A percentile compares a stretch with the other conserved stretches of the same genome.
These are phyloP conservation scores for Troglohyphantes excavatus DNA, from an alignment of 2,888 invertebrate genomes.

Conservation along the genomic window DNA sequence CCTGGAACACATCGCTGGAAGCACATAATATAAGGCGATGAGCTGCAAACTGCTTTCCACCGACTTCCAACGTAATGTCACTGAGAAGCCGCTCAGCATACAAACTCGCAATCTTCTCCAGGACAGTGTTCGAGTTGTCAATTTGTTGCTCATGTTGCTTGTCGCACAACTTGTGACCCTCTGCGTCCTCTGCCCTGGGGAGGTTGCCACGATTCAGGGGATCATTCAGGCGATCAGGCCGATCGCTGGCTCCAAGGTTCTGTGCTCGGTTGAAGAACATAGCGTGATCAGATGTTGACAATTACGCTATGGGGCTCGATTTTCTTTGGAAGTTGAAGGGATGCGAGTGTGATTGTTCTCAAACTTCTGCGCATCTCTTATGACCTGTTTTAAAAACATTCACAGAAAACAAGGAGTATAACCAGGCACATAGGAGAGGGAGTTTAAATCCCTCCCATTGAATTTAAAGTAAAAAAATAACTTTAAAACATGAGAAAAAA, in stretches of 20 bases:
- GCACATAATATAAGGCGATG: conserved; percentile 96
- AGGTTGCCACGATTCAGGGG: conserved; percentile 7
- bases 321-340: not conserved
- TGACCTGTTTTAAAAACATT: too few species aligned
- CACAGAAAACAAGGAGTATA: too few species aligned
- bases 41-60: conserved; percentile 90
- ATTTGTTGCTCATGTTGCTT: conserved; percentile 85
- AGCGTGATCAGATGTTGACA: conserved; percentile 1
- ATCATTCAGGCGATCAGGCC: conserved; percentile 23
- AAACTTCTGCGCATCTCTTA: not conserved
- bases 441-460: too few species aligned
- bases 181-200: conserved; percentile 37
- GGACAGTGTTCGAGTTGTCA: conserved; percentile 91
- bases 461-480: too few species aligned
- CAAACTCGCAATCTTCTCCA: conserved; percentile 90
- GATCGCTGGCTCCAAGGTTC: conserved; percentile 10
- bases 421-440: too few species aligned
- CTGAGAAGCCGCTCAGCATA: conserved; percentile 94
- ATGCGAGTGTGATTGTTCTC: not conserved
- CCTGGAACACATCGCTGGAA: conserved; percentile 97
- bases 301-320: not conserved
- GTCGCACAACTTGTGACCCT: conserved; percentile 78
- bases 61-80: conserved; percentile 93
- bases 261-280: conserved; percentile 73
- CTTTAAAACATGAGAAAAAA: too few species aligned